Base-by-base conservation (phyloP, 1,140 invertebrate genomes). In the Eurosta solidaginis region DNA sequence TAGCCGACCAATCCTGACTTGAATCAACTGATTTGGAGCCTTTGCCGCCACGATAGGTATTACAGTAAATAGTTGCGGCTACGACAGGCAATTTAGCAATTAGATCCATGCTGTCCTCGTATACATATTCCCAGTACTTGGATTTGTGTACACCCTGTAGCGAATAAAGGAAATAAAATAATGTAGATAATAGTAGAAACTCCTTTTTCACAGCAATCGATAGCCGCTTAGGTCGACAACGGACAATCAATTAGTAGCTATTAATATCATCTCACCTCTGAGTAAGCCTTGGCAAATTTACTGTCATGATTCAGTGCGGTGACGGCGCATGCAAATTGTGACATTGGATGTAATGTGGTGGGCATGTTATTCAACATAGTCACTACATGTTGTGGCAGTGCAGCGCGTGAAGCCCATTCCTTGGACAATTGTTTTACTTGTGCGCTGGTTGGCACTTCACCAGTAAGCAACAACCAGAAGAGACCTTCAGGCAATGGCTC, bases 331-430 rank as follows among this genome's bases (percentile, higher is more conserved):
- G 94, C 94, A 83, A 98, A 96, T 88, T 99, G 97, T 12, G 96
- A 94, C 97, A 99, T 99, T 0, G 97, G 97, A 85, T 98, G 97
- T 33, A 99, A 88, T 79, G 93, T 92, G 81, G 93, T 92, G n/a
- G 98, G 98, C 89, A 99, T 96, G 87, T 97, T 97, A 89, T 98
- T 98, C 79, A 99, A 89, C 91, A 98, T 94, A 33, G 94, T 96
- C 12, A 97, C 96, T 40, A 99, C 96, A 88, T 99, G 97, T 59
- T 93, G 91, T 1, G 98, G 97, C 5, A 99, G 82, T 81, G 90
- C 90, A 36, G 90, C 85, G 92, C 93, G 86, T 47, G 93, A 90
- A 22, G 97, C 96, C 96, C 96, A 98, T 88, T 98, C 96, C 87
- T 94, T 92, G 22, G 96, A 98, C 10, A 99, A 83, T 47, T 94